Conservation (phyloP, 2,888 invertebrate genomes). For the Quadroppia sp. region DNA sequence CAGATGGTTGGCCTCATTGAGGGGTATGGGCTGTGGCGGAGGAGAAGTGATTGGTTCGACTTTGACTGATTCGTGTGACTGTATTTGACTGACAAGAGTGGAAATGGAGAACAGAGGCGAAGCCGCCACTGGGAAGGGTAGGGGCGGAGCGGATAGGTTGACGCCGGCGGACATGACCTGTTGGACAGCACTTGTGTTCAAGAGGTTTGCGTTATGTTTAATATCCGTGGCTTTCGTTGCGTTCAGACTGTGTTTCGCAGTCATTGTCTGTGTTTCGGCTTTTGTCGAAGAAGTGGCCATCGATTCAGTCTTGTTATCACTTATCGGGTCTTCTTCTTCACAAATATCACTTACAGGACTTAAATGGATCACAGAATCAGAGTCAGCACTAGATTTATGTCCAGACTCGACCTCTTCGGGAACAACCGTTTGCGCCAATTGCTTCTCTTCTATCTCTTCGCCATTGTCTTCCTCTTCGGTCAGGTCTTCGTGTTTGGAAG, state of each 20-base stretch:
- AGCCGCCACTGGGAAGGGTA: conserved; percentile 26
- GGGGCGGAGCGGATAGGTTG: background rate
- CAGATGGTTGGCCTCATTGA: background rate
- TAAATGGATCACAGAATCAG: conserved; percentile 28
- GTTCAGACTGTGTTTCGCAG: background rate
- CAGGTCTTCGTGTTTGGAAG: too few relatives aligned
- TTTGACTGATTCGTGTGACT: too few relatives aligned
- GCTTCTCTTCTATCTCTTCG: background rate
- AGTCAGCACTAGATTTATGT: background rate
- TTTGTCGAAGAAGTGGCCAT: conserved; percentile 1
- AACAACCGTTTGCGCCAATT: background rate
- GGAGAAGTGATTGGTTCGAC: background rate
- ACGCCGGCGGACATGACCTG: background rate
- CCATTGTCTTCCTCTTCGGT: conserved; percentile 12
- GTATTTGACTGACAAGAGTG: conserved; percentile 30
- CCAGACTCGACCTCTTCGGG: background rate
- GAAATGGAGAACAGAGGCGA: conserved; percentile 39
- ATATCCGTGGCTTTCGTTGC: background rate
- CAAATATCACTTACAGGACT: conserved; percentile 26
- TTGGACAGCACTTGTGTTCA: background rate
- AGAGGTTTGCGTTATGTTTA: background rate
- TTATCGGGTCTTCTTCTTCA: background rate
- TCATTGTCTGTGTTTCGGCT: background rate
- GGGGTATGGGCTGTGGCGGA: conserved; percentile 49
- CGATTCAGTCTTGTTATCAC: conserved; percentile 22